phyloP scores from a whole-genome alignment of 1,140 invertebrate genomes.

The Euura lappo region DNA sequence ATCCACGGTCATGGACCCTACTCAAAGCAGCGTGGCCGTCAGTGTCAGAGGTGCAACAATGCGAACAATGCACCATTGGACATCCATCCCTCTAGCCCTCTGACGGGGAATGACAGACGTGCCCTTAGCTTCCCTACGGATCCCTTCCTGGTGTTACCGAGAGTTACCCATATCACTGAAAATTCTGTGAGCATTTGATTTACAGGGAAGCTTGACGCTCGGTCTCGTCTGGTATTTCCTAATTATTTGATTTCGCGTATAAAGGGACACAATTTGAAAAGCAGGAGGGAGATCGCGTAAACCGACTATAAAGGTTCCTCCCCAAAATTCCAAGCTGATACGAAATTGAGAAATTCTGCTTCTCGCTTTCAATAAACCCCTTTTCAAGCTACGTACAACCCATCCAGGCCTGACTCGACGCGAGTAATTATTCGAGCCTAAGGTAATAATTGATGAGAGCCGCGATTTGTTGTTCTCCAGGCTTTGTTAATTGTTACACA shows the following conservation, averaged over 20 bases:
- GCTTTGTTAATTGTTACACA: not conserved
- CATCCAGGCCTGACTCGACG: not conserved
- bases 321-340: not conserved
- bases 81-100: constrained; percentile 4
- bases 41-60: not conserved
- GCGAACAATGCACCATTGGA: not conserved
- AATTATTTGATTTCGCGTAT: not conserved
- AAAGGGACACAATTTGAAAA: constrained; percentile 1
- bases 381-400: not conserved
- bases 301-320: not conserved
- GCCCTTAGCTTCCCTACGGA: not conserved
- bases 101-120: constrained; percentile 1
- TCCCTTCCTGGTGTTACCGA: not conserved
- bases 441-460: constrained; percentile 2
- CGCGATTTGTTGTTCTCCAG: not conserved
- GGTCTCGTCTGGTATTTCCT: not conserved
- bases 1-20: not conserved
- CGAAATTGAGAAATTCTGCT: not conserved
- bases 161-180: constrained; percentile 4
- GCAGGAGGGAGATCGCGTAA: not conserved
- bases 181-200: not conserved
- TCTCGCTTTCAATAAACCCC: not conserved
- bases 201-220: not conserved
- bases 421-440: not conserved
- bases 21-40: not conserved